Evolutionary conservation across 2,797 vertebrate genomes (phyloP), one percentile per base, ranked within the genome.

Genomic region (Muscicapa comitata): DNA sequence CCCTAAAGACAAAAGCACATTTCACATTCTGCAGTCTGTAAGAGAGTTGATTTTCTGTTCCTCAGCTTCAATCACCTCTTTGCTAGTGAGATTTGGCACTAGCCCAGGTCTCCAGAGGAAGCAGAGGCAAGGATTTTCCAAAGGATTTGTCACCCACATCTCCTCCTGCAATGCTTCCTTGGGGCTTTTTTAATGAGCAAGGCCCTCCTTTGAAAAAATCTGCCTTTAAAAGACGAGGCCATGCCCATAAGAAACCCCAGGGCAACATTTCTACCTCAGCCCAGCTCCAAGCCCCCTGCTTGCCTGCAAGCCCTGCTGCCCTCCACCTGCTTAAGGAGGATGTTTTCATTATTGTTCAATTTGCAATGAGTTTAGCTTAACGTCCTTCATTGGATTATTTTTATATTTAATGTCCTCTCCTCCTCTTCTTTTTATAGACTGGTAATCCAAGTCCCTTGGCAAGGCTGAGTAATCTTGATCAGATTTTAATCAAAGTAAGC

Each of bases 401-500:
- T 94, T 94, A 50, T 85, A 96, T 96, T 95, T 94, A 90, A 95
- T 88, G 93, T 93, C 89, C 79, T 94, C 88, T 95, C 79, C 87
- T 65, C 17, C 66, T 88, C 77, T 91, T 86, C 96, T 95, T 96
- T 96, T 95, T 96, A 96, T 96, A 96, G 95, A 82, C 88, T 90
- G 68, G 77, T 96, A 97, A 97, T 96, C 96, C 94, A 88, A 95
- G 79, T 93, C 93, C 90, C 91, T 76, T 77, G 94, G 93, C 88
- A 94, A 76, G 67, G 65, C 90, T 91, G 81, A 97, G 94, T 94
- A 97, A 96, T 96, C 93, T 96, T 88, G 82, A 92, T 97, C 93
- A 95, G 96, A 94, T 94, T 95, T 95, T 96, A 97, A 93, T 96
- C 96, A 94, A 96, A 97, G 95, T 43, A 71, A 86, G 35, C 53